A percentile compares a stretch with the other conserved stretches of the same genome.
Conservation (phyloP, 2,888 invertebrate genomes). For the Rotaria magnacalcarata region DNA sequence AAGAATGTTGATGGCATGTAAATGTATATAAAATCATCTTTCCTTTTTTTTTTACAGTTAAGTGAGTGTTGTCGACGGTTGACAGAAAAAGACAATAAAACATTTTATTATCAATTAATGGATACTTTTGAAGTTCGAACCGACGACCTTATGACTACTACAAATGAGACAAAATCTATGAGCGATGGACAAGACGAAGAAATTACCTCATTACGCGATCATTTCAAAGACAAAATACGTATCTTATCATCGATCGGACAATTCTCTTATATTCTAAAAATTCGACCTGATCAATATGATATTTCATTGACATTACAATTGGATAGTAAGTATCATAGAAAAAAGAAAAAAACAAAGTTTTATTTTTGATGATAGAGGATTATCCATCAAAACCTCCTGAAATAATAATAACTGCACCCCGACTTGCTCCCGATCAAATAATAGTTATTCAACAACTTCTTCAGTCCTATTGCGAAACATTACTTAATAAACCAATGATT, state of each 20-base stretch:
- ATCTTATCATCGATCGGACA: not conserved
- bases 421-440: not conserved
- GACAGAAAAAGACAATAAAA: too few species aligned
- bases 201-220: not conserved
- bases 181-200: not conserved
- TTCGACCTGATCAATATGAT: constrained; percentile 26
- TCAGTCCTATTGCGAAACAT: not conserved
- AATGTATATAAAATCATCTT: too few species aligned
- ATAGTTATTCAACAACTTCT: not conserved
- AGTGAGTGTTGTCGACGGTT: too few species aligned
- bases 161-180: not conserved
- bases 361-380: not conserved
- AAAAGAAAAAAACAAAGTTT: not conserved
- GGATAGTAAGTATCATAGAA: not conserved
- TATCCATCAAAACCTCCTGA: constrained; percentile 18
- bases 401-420: constrained; percentile 26
- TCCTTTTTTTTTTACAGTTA: too few species aligned
- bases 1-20: too few species aligned
- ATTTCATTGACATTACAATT: constrained; percentile 13
- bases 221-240: constrained; percentile 31
- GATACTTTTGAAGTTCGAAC: not conserved
- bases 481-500: constrained; percentile 3
- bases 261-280: constrained; percentile 13
- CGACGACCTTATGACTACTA: not conserved
- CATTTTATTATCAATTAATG: not conserved